Percentiles rank a stretch among this genome's conserved stretches.
phyloP scores from a whole-genome alignment of 1,140 invertebrate species.

The Aleiodes sp. region DNA sequence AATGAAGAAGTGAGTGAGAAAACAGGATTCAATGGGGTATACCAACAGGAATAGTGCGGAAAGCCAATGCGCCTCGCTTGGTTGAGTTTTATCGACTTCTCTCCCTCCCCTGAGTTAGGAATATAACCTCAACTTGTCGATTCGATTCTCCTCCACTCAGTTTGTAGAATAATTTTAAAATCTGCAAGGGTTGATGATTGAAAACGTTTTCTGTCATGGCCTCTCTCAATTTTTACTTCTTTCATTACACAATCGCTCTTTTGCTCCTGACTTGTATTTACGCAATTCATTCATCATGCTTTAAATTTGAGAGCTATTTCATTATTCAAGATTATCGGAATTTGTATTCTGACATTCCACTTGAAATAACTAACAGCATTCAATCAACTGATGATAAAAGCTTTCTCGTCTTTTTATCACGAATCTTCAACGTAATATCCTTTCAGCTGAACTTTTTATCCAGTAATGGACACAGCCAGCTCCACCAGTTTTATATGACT shows the following conservation, averaged over 20 bases:
- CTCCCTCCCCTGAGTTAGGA: background rate
- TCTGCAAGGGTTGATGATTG: no score
- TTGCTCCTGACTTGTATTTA: background rate
- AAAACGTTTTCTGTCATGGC: no score
- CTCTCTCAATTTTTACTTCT: no score
- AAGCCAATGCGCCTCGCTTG: background rate
- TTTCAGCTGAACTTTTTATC: background rate
- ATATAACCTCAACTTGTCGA: slow-evolving; percentile 14
- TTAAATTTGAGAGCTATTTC: background rate
- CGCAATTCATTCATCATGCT: no score
- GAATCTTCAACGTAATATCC: background rate
- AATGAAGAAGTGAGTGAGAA: background rate
- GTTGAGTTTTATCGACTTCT: slow-evolving; percentile 20
- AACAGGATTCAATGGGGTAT: slow-evolving; percentile 1
- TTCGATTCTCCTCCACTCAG: background rate
- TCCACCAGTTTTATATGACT: background rate
- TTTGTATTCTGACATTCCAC: background rate
- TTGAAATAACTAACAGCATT: background rate
- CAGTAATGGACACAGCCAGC: slow-evolving; percentile 1
- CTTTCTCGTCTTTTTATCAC: no score
- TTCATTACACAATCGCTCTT: no score
- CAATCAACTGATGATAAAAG: background rate
- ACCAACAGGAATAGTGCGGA: background rate
- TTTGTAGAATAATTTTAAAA: background rate
- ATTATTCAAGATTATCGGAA: background rate